Evolutionary conservation across 2,888 invertebrate genomes (phyloP), one percentile per base, ranked within the genome.

Genomic region (Caenorhabditis doughertyi): DNA sequence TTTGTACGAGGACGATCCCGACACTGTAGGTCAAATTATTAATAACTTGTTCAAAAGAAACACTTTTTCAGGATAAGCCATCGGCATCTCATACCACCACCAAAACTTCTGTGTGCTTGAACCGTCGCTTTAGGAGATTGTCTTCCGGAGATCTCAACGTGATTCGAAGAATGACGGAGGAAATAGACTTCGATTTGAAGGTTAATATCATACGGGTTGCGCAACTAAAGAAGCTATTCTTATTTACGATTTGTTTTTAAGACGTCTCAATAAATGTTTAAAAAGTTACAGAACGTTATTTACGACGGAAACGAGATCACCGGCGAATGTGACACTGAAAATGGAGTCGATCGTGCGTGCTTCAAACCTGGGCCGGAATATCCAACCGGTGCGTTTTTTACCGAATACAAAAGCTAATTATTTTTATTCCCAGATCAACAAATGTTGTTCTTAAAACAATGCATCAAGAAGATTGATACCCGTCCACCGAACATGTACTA

Each of bases 401-500:
- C 1, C 9, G 51, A 1, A 32, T 2, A 13, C 11, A 23, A 42
- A 0, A 47, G 32, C 7, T 29, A 32, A 32, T 55, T 32, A 4
- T 2, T n/a, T 4, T 27, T 21, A 7, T 13, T 72, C 56, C 18
- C 56, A 74, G 68, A 76, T 13, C 71, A 76, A 44, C 81, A 81
- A 53, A 81, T 76, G 81, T 3, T 76, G 44, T 81, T 81, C 47
- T 51, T 81, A 53, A 81, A 81, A 44, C 74, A 81, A 27, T 81
- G 81, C 29, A 49, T 81, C 53, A 65, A 81, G 21, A 74, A 76
- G 32, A 42, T 71, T 3, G 81, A 76, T 18, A 65, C 74, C 4
- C 70, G 81, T 0, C 81, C 81, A 16, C 71, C 71, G 8, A 81
- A 81, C 60, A 81, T 81, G 74, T 65, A 71, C 42, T 81, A 81